Conservation (phyloP, 2,888 invertebrate species). For the Eulithis testata region DNA sequence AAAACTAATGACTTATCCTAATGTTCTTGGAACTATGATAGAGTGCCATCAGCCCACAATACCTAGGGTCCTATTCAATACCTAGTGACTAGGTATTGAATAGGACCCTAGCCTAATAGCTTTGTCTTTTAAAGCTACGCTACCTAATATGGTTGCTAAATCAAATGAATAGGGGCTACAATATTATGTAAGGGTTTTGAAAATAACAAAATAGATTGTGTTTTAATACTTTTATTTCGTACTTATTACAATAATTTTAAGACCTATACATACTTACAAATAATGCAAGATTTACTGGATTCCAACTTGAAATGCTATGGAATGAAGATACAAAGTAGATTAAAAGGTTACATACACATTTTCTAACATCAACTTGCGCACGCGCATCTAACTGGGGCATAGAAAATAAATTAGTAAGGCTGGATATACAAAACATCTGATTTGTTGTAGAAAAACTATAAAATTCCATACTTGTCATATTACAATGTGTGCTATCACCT, state of each 20-base stretch:
- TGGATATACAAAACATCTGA: constrained; percentile 24
- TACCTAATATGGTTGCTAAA: too few relatives aligned
- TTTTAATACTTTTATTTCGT: constrained; percentile 40
- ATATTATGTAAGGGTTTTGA: background rate
- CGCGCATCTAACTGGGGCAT: constrained; percentile 19
- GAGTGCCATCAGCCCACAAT: too few relatives aligned
- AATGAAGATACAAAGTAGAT: constrained; percentile 34
- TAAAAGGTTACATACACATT: constrained; percentile 1
- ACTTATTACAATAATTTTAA: constrained; percentile 45
- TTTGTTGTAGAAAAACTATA: constrained; percentile 19
- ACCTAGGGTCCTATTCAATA: too few relatives aligned
- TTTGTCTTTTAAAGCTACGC: too few relatives aligned
- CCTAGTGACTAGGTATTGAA: too few relatives aligned
- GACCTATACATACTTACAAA: constrained; percentile 43
- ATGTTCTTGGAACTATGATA: too few relatives aligned
- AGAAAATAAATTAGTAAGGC: constrained; percentile 22
- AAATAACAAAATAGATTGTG: constrained; percentile 19
- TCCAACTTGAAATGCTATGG: constrained; percentile 45
- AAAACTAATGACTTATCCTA: too few relatives aligned
- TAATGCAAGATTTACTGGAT: constrained; percentile 39
- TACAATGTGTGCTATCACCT: constrained; percentile 21
- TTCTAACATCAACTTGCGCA: constrained; percentile 10
- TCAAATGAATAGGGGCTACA: too few relatives aligned
- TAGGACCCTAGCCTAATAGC: too few relatives aligned
- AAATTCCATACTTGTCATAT: constrained; percentile 9